Conservation (phyloP, 2,888 invertebrate genomes). For the Imbricaverruca yamaguchii region DNA sequence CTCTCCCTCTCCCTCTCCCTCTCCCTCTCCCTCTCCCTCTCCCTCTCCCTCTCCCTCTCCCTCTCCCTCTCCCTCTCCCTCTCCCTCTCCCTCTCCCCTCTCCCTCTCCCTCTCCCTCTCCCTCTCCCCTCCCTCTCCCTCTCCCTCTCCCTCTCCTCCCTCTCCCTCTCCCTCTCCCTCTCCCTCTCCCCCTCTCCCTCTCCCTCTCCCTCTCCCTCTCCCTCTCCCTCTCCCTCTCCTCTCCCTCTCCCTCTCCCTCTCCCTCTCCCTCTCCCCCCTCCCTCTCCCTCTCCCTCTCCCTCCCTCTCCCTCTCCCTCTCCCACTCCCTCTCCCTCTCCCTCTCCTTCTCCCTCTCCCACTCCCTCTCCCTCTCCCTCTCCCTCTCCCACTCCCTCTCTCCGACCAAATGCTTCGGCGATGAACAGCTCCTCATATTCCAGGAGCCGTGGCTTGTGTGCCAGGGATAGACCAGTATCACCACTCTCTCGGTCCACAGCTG, state of each 20-base stretch:
- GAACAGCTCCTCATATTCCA: no score
- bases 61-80: no score
- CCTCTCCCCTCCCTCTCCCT: no score
- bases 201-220: conserved; percentile 21
- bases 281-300: background rate
- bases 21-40: conserved; percentile 4
- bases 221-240: background rate
- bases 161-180: no score
- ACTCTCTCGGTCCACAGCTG: no score
- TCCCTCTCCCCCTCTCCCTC: conserved; percentile 19
- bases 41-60: background rate
- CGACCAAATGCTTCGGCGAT: no score
- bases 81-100: no score
- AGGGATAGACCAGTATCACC: no score
- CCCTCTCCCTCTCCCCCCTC: background rate
- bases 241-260: background rate
- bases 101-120: no score
- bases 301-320: background rate
- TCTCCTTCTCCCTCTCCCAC: background rate
- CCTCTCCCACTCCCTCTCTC: background rate
- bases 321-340: conserved; percentile 18
- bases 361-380: conserved; percentile 1
- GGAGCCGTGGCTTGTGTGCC: no score
- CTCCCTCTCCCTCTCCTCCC: no score
- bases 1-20: conserved; percentile 13